These are phyloP conservation scores for Aldabrachelys gigantea DNA, from an alignment of 2,113 vertebrate species.

Conservation along the genomic window DNA sequence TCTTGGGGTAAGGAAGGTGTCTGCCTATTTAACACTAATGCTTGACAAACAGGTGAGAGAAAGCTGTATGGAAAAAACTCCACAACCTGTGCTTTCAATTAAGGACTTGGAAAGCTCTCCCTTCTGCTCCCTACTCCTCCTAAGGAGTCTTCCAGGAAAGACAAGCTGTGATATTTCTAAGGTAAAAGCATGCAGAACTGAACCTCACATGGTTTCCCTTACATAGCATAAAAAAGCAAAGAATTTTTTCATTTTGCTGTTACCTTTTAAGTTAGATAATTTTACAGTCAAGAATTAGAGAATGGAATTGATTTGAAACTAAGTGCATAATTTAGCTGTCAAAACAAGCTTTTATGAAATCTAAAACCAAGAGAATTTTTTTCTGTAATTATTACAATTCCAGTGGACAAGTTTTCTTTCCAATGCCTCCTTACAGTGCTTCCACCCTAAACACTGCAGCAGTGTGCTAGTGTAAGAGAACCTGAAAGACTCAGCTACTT, in stretches of 20 bases:
- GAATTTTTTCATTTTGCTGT: background rate
- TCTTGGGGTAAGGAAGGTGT: background rate
- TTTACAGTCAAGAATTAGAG: slow-evolving; percentile 8
- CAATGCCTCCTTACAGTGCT: background rate
- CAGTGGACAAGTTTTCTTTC: background rate
- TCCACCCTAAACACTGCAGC: background rate
- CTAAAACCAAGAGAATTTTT: background rate
- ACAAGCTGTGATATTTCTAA: background rate
- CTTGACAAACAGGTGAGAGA: background rate
- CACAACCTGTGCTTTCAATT: background rate
- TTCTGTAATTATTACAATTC: background rate
- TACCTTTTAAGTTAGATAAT: background rate
- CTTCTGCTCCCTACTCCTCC: background rate
- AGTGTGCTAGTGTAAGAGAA: background rate
- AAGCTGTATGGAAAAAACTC: background rate
- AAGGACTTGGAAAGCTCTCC: background rate
- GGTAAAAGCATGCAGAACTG: background rate
- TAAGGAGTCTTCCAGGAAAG: background rate
- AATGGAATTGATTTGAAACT: background rate
- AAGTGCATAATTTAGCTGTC: background rate
- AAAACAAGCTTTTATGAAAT: slow-evolving; percentile 41
- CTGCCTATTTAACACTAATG: background rate
- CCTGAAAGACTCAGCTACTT: background rate
- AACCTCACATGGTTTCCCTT: background rate
- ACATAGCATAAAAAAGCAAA: background rate